Percentiles rank a stretch among this genome's conserved stretches.
Conservation (phyloP, 2,113 vertebrate genomes). For the Rousettus leschenaultii region DNA sequence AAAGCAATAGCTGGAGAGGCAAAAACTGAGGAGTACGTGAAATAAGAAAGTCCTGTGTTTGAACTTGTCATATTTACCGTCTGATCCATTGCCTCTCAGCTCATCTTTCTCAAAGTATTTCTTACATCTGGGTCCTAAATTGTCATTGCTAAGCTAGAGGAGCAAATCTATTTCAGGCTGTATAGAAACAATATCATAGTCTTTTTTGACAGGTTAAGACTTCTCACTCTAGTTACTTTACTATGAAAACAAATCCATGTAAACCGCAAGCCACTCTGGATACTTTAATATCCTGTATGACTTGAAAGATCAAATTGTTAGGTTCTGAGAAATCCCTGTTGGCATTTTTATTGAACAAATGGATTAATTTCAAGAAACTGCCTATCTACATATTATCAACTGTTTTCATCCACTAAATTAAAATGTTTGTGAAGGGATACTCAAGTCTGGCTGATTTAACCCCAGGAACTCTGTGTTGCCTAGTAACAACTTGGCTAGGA, state of each 20-base stretch:
- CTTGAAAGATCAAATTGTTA: conserved; percentile 6
- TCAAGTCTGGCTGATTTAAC: not conserved
- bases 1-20: not conserved
- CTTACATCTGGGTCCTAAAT: not conserved
- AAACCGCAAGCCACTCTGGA: not conserved
- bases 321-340: not conserved
- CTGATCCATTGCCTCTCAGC: not conserved
- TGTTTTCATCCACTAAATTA: not conserved
- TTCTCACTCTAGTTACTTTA: not conserved
- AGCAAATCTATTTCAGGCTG: not conserved
- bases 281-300: not conserved
- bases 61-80: not conserved
- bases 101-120: not conserved
- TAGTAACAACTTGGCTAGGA: not conserved
- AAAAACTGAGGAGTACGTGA: not conserved
- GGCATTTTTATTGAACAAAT: not conserved
- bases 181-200: not conserved
- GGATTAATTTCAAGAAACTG: not conserved
- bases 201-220: not conserved
- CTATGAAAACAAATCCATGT: not conserved
- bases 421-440: not conserved
- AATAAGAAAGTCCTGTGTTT: not conserved
- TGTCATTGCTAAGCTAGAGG: not conserved
- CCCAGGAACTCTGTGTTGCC: not conserved
- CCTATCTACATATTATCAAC: not conserved